A percentile compares a stretch with the other conserved stretches of the same genome.
Conservation (phyloP, 64 coral and sea anemone genomes). For the Orbicella faveolata region DNA sequence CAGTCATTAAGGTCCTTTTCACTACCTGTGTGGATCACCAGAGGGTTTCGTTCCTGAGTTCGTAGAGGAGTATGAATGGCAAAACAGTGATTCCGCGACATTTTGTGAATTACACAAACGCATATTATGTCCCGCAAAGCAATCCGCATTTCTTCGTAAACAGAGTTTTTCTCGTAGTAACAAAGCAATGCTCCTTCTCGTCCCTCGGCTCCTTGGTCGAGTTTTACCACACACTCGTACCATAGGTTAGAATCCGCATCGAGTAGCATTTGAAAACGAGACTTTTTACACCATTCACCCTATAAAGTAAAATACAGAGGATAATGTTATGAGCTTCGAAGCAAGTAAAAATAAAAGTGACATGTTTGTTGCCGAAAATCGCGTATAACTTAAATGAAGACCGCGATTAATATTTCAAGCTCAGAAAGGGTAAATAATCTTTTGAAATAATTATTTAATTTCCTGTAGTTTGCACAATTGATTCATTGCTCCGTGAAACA, state of each 20-base stretch:
- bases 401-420: too few relatives aligned
- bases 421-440: too few relatives aligned
- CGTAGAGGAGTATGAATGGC: slow-evolving; percentile 68
- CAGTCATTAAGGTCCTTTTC: slow-evolving; percentile 98
- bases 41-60: slow-evolving; percentile 70
- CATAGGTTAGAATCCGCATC: slow-evolving; percentile 77
- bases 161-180: slow-evolving; percentile 74
- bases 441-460: too few relatives aligned
- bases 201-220: slow-evolving; percentile 56
- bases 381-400: too few relatives aligned
- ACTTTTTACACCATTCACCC: slow-evolving; percentile 91
- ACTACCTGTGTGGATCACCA: slow-evolving; percentile 61
- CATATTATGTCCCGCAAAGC: slow-evolving; percentile 76
- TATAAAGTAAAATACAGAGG: background rate
- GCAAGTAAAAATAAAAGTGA: too few relatives aligned
- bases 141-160: slow-evolving; percentile 73
- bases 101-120: slow-evolving; percentile 67
- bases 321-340: background rate
- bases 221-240: slow-evolving; percentile 83
- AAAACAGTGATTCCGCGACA: slow-evolving; percentile 90
- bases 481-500: too few relatives aligned
- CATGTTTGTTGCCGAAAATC: too few relatives aligned
- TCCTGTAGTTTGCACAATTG: too few relatives aligned
- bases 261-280: slow-evolving; percentile 58
- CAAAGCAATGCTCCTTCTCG: slow-evolving; percentile 57